A percentile compares a stretch with the other conserved stretches of the same genome.
These are phyloP conservation scores for Orchesella cincta DNA, from an alignment of 1,140 invertebrate species.

Conservation along the genomic window DNA sequence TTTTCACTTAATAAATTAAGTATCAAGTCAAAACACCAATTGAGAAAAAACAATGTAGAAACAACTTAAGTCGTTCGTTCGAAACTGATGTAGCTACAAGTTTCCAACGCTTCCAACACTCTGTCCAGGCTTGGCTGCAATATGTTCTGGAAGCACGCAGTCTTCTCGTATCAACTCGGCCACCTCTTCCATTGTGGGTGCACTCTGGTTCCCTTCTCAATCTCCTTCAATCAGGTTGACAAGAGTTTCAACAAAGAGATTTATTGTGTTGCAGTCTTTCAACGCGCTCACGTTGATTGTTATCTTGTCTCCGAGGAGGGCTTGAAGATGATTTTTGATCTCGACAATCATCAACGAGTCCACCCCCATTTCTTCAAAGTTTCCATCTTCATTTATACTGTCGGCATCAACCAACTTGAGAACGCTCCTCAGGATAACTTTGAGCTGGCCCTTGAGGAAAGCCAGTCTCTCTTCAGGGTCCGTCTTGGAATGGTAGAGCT, in stretches of 20 bases:
- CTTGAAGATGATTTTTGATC: conserved; percentile 4
- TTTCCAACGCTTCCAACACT: too few relatives aligned
- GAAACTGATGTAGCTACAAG: too few relatives aligned
- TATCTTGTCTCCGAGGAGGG: not conserved
- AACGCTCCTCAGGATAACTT: not conserved
- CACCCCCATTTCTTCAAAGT: not conserved
- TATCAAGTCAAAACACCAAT: too few relatives aligned
- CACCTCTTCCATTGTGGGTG: not conserved
- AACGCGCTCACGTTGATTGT: not conserved
- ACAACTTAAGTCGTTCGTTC: too few relatives aligned
- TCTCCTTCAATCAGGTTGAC: not conserved
- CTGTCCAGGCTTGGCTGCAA: not conserved
- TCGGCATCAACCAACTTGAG: not conserved
- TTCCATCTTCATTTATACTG: not conserved
- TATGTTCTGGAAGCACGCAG: not conserved
- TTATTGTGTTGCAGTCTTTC: not conserved
- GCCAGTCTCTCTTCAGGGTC: not conserved
- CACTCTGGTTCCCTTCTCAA: not conserved
- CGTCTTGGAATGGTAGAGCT: not conserved
- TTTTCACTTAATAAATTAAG: too few relatives aligned
- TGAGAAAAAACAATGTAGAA: too few relatives aligned
- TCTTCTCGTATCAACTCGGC: not conserved
- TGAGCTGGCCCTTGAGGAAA: not conserved
- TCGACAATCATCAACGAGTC: conserved; percentile 3
- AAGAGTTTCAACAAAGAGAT: not conserved